Base-by-base conservation (phyloP, 1,140 invertebrate genomes). In the Lerema accius region DNA sequence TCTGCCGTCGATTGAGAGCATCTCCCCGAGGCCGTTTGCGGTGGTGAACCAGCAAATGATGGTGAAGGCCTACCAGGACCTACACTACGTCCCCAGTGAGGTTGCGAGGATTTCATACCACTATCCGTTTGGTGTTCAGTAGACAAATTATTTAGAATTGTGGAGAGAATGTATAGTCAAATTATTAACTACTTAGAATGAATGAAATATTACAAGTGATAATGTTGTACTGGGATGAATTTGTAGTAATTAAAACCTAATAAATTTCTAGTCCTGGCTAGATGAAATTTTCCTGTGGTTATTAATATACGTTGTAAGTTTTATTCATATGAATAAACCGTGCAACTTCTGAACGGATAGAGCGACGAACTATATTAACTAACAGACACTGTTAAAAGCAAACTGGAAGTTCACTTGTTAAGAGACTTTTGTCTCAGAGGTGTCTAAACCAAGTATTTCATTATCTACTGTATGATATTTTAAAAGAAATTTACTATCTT, bases 31-130 rank as follows among this genome's bases (percentile, higher is more conserved):
- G 17, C 85, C 87, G 0, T 90, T 91, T 32, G 88, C 86, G 2
- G 84, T 90, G 0, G 80, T 91, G 7, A 91, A 91, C 50, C 91
- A 92, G 64, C 90, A 91, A 63, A 91, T 91, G 80, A 91, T 92
- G 86, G 85, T 91, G 59, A 91, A 91, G 56, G 90, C 91, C 0
- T 92, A 91, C 35, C 91, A 90, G 32, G 90, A 92, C 53, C 65
- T 90, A 45, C 89, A 91, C 48, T 90, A 89, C 19, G 86, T 87
- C 0, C 81, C 86, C 10, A 73, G 80, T 46, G 88, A 90, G 11
- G 84, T 90, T 0, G 71, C 85, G 1, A 82, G 88, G 66, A 84
- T 90, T 50, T 85, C 84, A 0, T 90, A 90, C 15, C 84, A 86
- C 48, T 89, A 90, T 63, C 81, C 86, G 16, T 90, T 86, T 58